Evolutionary conservation across 2,797 vertebrate species (phyloP), one percentile per base, ranked within the genome.

Genomic region (Semaprochilodus insignis): DNA sequence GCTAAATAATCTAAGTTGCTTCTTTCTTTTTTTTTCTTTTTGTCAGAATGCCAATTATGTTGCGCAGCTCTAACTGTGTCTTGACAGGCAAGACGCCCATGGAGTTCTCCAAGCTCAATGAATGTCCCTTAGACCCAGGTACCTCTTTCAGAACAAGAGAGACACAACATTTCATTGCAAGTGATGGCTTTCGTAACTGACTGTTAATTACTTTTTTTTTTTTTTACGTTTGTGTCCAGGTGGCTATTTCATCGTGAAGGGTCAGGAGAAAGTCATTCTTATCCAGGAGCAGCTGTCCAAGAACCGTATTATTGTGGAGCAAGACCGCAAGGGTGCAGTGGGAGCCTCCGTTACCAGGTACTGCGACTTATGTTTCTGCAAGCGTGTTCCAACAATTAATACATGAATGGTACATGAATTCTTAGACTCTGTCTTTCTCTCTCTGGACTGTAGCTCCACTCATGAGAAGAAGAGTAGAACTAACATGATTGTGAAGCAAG

Each of bases 401-500:
- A 23, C 1, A 15, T 67, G 57, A 54, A 23, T 60, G 16, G 6
- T 21, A 31, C 13, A 31, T 31, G 3, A 31, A 31, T 8, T 17
- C 5, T 67, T 69, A 44, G 0, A 34, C 16, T 74, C 17, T 7
- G 10, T 23, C 19, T 19, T 2, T 21, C 15, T 66, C 40, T 80
- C 65, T 71, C 1, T 92, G 85, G 83, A 31, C 59, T 74, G 60
- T 87, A 99, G 98, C 91, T 99, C 98, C 57, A 99, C 98, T 63
- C 98, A 99, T 25, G 98, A 99, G 92, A 99, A 99, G 93, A 99
- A 99, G 88, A 99, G 98, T 91, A 96, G 98, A 93, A 99, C 98
- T 63, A 99, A 99, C 87, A 94, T 99, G 89, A 95, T 97, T 6
- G 96, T 99, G 77, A 99, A 99, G 81, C 96, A 99, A 90, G 98